Evolutionary conservation across 2,888 invertebrate species (phyloP).

Genomic region (Metacarcinus magister): DNA sequence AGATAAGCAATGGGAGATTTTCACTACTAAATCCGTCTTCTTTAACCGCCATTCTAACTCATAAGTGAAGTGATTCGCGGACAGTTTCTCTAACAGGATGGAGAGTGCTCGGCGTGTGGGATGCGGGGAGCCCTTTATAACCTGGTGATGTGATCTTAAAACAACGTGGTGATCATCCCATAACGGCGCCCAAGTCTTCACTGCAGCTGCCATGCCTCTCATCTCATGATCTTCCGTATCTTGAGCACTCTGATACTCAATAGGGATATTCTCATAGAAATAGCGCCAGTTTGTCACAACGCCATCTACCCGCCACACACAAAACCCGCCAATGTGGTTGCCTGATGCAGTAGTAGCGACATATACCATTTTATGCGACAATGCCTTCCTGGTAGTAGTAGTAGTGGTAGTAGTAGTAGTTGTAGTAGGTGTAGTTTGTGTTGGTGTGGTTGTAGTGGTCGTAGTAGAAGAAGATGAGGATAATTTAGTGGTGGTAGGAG

Average conservation of each 20-base stretch:
- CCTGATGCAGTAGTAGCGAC: constrained; percentile 81
- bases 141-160: constrained; percentile 74
- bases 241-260: constrained; percentile 81
- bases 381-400: constrained; percentile 61
- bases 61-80: constrained; percentile 75
- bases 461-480: background rate
- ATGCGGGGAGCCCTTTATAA: constrained; percentile 74
- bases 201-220: constrained; percentile 79
- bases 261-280: constrained; percentile 82
- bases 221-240: constrained; percentile 81
- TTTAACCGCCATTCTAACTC: constrained; percentile 80
- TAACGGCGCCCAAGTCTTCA: constrained; percentile 77
- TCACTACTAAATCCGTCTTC: constrained; percentile 76
- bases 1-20: constrained; percentile 73
- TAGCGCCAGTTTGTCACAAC: constrained; percentile 77
- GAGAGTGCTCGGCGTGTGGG: constrained; percentile 71
- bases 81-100: constrained; percentile 68
- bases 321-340: constrained; percentile 81
- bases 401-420: constrained; percentile 56
- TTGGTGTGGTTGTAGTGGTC: background rate
- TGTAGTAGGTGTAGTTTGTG: constrained; percentile 8
- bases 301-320: constrained; percentile 78
- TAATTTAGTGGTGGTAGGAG: background rate
- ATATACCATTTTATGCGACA: constrained; percentile 80
- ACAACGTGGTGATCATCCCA: constrained; percentile 81